Conservation (phyloP, 2,888 invertebrate genomes). For the Drosophila eohydei region DNA sequence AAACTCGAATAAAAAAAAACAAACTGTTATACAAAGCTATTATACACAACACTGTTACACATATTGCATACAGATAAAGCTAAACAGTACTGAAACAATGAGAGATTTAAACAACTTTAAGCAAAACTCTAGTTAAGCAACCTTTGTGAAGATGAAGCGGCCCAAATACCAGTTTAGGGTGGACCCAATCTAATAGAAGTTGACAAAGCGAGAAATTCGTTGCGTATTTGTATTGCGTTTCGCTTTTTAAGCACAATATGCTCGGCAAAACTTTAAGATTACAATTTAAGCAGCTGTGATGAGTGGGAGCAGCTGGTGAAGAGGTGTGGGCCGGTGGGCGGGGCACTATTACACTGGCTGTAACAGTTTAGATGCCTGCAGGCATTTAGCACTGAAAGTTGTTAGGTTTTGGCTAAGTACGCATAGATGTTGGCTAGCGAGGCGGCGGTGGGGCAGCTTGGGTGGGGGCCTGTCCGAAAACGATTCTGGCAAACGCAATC, state of each 20-base stretch:
- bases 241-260: conserved; percentile 22
- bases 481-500: conserved; percentile 65
- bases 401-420: conserved; percentile 52
- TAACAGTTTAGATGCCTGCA: conserved; percentile 27
- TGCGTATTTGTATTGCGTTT: conserved; percentile 32
- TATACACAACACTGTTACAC: not conserved
- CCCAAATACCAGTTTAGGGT: not conserved
- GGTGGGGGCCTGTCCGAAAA: conserved; percentile 27
- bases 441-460: not conserved
- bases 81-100: not conserved
- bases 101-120: not conserved
- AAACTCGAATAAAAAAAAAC: not conserved
- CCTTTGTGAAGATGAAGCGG: not conserved
- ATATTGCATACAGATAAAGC: not conserved
- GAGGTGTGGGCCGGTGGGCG: not conserved
- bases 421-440: conserved; percentile 6
- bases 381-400: conserved; percentile 35
- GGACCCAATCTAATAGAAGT: not conserved
- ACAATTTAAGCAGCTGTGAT: not conserved
- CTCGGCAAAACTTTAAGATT: not conserved
- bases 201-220: conserved; percentile 3
- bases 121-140: not conserved
- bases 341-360: conserved; percentile 23
- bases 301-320: not conserved
- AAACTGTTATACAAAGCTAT: not conserved